phyloP scores from a whole-genome alignment of 2,888 invertebrate species.

The Phragmatobia fuliginosa region DNA sequence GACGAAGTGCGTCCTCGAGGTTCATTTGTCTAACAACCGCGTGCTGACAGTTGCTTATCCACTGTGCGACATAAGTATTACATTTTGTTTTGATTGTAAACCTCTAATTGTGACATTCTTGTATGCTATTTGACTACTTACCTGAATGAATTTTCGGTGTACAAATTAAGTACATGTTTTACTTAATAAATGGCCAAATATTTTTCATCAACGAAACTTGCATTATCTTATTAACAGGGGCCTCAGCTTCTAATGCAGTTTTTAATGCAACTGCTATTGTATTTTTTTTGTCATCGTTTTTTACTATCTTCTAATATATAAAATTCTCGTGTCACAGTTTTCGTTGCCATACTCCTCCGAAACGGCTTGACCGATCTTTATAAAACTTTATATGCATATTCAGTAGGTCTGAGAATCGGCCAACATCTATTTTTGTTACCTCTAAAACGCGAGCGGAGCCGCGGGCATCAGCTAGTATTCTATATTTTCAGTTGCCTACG shows the following conservation, averaged over 20 bases:
- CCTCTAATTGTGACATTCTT: conserved; percentile 18
- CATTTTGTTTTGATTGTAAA: conserved; percentile 18
- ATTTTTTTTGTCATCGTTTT: background rate
- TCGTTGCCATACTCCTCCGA: no score
- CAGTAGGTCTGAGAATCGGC: no score
- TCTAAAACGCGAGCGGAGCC: no score
- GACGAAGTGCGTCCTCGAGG: conserved; percentile 51
- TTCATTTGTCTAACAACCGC: conserved; percentile 63
- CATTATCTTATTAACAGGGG: background rate
- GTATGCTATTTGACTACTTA: conserved; percentile 8
- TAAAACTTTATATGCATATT: no score
- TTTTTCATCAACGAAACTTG: background rate
- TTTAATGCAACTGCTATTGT: background rate
- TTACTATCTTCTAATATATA: no score
- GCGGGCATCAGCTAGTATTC: no score
- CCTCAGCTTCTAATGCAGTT: background rate
- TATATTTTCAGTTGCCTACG: background rate
- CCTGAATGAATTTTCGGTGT: conserved; percentile 1
- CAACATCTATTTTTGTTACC: no score
- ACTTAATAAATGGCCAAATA: background rate
- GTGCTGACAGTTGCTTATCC: conserved; percentile 63
- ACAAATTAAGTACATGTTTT: conserved; percentile 3
- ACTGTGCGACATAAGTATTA: conserved; percentile 42
- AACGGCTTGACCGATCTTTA: no score
- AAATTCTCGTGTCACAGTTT: no score